phyloP scores from a whole-genome alignment of 2,888 invertebrate species.

The Galerucella nymphaeae region DNA sequence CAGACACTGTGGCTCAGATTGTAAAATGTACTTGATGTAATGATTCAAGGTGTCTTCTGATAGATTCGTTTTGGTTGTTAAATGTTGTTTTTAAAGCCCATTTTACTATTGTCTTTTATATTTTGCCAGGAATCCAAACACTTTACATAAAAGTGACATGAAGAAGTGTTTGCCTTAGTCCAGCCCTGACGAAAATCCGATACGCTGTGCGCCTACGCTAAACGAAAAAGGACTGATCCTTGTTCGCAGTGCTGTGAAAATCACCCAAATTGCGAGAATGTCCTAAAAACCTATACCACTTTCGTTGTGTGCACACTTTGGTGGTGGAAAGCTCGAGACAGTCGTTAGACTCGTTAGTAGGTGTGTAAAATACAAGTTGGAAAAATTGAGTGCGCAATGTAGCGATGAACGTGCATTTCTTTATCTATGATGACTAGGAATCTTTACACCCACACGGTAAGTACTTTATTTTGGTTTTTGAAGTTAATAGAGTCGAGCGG shows the following conservation, averaged over 20 bases:
- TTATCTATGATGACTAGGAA: slow-evolving; percentile 57
- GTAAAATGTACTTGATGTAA: too few species aligned
- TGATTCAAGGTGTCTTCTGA: too few species aligned
- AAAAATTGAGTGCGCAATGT: slow-evolving; percentile 45
- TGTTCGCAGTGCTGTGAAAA: slow-evolving; percentile 49
- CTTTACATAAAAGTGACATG: not conserved
- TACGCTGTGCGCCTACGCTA: slow-evolving; percentile 27
- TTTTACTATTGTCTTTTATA: too few species aligned
- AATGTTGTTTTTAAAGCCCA: too few species aligned
- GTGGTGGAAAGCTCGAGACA: slow-evolving; percentile 18
- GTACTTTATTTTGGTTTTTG: slow-evolving; percentile 27
- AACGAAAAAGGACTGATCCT: slow-evolving; percentile 30
- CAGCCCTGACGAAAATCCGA: slow-evolving; percentile 21
- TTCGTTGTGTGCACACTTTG: slow-evolving; percentile 27
- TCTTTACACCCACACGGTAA: slow-evolving; percentile 61
- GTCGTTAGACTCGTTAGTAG: not conserved
- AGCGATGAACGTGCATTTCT: slow-evolving; percentile 44
- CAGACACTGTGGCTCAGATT: too few species aligned
- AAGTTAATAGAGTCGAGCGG: too few species aligned
- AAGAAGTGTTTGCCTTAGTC: slow-evolving; percentile 28
- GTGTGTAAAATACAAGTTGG: slow-evolving; percentile 9
- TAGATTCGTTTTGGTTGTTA: too few species aligned
- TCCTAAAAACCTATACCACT: slow-evolving; percentile 29
- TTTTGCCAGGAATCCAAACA: too few species aligned
- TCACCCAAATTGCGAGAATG: slow-evolving; percentile 44